phyloP scores from a whole-genome alignment of 2,113 vertebrate species.

The Sylvietta virens region DNA sequence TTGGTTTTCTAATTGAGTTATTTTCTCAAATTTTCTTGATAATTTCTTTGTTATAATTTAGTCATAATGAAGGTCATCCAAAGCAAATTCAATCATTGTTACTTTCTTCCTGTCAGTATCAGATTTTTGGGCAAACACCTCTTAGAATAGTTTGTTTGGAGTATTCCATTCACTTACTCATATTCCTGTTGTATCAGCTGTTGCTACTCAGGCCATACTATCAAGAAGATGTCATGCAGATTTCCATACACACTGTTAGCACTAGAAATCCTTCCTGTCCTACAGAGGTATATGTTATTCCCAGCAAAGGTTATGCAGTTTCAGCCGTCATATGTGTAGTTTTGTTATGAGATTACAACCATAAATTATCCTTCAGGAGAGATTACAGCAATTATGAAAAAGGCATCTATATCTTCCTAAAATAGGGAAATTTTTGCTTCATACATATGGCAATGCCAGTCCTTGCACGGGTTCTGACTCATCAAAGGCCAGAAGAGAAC shows the following conservation, averaged over 20 bases:
- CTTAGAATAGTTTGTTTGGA: background rate
- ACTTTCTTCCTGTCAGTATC: background rate
- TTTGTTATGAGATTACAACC: background rate
- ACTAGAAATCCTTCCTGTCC: background rate
- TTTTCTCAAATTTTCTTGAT: background rate
- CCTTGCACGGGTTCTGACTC: background rate
- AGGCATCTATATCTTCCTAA: background rate
- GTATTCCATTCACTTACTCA: background rate
- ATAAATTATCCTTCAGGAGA: background rate
- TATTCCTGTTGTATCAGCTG: background rate
- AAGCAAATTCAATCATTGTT: background rate
- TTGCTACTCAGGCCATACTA: background rate
- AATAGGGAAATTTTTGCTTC: background rate
- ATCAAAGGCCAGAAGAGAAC: background rate
- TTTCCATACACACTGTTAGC: background rate
- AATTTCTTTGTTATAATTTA: background rate
- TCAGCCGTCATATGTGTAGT: background rate
- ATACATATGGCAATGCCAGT: background rate
- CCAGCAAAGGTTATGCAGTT: background rate
- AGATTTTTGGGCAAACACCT: background rate
- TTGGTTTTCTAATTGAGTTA: background rate
- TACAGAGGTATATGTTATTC: background rate
- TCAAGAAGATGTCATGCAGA: background rate
- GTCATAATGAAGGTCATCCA: background rate
- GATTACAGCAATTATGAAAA: background rate